Evolutionary conservation across 2,888 invertebrate genomes (phyloP).

Genomic region (Spodoptera littoralis): DNA sequence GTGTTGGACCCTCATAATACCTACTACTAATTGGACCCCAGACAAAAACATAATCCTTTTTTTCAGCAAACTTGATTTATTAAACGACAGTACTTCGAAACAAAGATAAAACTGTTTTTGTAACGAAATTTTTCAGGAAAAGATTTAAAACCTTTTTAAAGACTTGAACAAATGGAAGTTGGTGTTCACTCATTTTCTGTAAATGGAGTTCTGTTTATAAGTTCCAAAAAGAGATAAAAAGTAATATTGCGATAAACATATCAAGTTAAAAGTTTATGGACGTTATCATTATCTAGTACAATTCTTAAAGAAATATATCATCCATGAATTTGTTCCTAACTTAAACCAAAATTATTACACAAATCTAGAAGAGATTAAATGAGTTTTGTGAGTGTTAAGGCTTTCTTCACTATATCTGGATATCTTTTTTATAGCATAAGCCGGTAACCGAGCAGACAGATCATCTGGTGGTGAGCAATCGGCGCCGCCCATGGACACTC

Average conservation of each 20-base stretch:
- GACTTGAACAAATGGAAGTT: slow-evolving; percentile 22
- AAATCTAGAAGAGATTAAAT: too few species aligned
- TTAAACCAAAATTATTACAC: too few species aligned
- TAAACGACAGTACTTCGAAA: slow-evolving; percentile 23
- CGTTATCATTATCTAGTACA: too few species aligned
- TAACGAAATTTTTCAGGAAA: slow-evolving; percentile 13
- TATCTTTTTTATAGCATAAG: too few species aligned
- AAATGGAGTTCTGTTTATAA: slow-evolving; percentile 19
- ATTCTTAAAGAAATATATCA: neutral
- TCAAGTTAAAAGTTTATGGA: too few species aligned
- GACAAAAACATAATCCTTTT: slow-evolving; percentile 13
- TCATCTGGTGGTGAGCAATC: too few species aligned
- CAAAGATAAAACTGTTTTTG: slow-evolving; percentile 31
- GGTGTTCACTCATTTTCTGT: slow-evolving; percentile 12
- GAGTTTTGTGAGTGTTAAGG: too few species aligned
- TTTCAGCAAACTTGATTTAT: slow-evolving; percentile 34
- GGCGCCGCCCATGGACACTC: too few species aligned
- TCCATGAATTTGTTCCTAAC: neutral
- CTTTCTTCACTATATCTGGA: too few species aligned
- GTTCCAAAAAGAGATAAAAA: neutral
- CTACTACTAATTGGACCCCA: slow-evolving; percentile 17
- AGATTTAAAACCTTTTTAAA: slow-evolving; percentile 19
- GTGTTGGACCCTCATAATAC: slow-evolving; percentile 3
- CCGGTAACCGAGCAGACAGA: too few species aligned
- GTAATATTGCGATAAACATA: neutral